Conservation (phyloP, 2,797 vertebrate genomes). For the Graptemys geographica region DNA sequence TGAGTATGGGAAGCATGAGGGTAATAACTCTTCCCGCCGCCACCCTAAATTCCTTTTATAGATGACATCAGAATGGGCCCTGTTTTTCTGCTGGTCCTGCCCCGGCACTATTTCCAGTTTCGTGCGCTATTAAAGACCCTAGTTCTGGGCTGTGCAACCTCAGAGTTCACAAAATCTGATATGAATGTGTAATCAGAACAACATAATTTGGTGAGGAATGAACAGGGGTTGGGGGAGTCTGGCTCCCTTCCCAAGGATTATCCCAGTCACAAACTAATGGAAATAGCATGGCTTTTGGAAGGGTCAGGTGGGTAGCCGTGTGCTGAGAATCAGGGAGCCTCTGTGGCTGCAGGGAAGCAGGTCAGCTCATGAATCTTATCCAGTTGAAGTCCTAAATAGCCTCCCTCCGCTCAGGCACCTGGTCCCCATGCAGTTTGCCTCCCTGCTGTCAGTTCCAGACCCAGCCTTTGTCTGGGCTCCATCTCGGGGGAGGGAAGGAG, state of each 20-base stretch:
- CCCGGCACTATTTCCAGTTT: neutral
- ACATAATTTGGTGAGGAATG: neutral
- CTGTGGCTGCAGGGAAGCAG: neutral
- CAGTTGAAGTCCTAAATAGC: neutral
- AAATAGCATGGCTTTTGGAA: neutral
- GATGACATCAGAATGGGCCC: neutral
- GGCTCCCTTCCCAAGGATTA: too few species aligned
- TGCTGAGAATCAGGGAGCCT: neutral
- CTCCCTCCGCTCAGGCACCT: neutral
- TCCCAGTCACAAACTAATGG: neutral
- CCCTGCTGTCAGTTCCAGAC: neutral
- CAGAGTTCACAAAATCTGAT: neutral
- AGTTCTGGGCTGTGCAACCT: neutral
- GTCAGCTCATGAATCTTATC: neutral
- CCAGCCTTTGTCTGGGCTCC: neutral
- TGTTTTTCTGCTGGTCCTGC: slow-evolving; percentile 3
- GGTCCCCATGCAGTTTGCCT: neutral
- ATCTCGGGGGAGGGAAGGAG: neutral
- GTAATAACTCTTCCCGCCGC: neutral
- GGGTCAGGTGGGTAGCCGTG: neutral
- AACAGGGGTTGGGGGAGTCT: neutral
- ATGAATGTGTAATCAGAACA: neutral
- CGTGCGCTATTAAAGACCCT: slow-evolving; percentile 24
- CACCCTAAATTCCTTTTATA: rapidly evolving
- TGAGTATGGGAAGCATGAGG: neutral